Evolutionary conservation across 1,140 invertebrate genomes (phyloP), one percentile per base, ranked within the genome.

Genomic region (Trichoplusia ni): DNA sequence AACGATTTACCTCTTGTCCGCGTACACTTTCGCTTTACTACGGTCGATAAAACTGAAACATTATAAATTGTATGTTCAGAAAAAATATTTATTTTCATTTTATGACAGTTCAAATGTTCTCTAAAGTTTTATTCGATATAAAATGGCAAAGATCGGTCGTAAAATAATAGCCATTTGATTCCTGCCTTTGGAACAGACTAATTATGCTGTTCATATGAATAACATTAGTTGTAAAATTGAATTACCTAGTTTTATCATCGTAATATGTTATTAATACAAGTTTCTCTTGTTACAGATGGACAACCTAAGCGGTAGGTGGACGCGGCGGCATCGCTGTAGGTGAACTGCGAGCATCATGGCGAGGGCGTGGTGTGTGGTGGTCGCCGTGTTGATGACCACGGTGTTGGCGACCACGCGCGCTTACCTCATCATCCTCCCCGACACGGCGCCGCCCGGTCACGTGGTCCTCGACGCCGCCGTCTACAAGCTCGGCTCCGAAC

Each of bases 381-480:
- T 82, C 33, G 61, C 77, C 66, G 70, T 73, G 51, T 66, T 81
- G 21, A 61, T 71, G n/a, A n/a, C n/a, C n/a, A n/a, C n/a, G n/a
- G n/a, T n/a, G 60, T 71, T 82, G 63, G 77, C 73, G 49, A 68
- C 75, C 64, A 75, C 83, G 38, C 79, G 73, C 62, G 80, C 86
- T 29, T 97, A 96, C 78, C 86, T 96, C 75, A 92, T 96, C 60
- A 92, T 96, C 61, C 91, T 96, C 38, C 92, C 94, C 21, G 94
- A 95, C 82, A 91, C 93, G 37, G 90, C 93, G 40, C 92, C 92
- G 2, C 91, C 94, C 0, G 95, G 95, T 4, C 91, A 93, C 29
- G 82, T 94, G n/a, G 92, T 96, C 35, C 95, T 97, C 85, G 95
- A 97, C 87, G 94, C 95, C 5, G 95, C 95, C 2, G 94, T 96